Base-by-base conservation (phyloP, 1,140 invertebrate genomes). In the Oryzaephilus surinamensis region DNA sequence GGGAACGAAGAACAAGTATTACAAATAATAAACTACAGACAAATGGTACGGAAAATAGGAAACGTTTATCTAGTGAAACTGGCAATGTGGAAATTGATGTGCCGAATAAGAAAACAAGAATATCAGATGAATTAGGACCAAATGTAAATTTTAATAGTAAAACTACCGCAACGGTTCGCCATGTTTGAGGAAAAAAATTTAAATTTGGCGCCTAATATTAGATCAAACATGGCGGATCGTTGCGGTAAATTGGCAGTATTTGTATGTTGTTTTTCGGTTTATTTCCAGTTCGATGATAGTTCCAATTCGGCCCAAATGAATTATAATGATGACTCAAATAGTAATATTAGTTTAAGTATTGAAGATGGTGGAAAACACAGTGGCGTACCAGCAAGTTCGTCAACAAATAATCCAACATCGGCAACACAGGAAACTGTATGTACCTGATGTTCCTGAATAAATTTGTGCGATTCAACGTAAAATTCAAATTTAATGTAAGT, bases 1-100 rank as follows among this genome's bases (percentile, higher is more conserved):
- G 72, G 31, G 76, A 84, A 44, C 73, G 77, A 44, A 81, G 80
- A 57, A 65, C 64, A 0, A 68, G 66, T 43, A 57, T 46, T 8
- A 17, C 34, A n/a, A 46, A 38, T 8, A 50, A 35, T 26, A 11
- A 45, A 42, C 16, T 24, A 28, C 12, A 46, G 48, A 29, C 38
- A 35, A 55, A 54, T 39, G 48, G 47, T 20, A 35, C 45, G 10
- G 50, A 50, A 7, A 43, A 11, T 23, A 47, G 51, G 23, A 63
- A 64, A 34, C 43, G 57, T 8, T 32, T 34, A 32, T 56, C 58
- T 1, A 61, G n/a, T n/a, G n/a, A n/a, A n/a, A n/a, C n/a, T 29
- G 32, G 32, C 28, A 41, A 54, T 8, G 45, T 32, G n/a, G 45
- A 45, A n/a, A 17, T 24, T 8, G 36, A 38, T 1, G 30, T 15